A percentile compares a stretch with the other conserved stretches of the same genome.
Evolutionary conservation across 2,113 vertebrate genomes (phyloP).

Genomic region (Actenoides hombroni): DNA sequence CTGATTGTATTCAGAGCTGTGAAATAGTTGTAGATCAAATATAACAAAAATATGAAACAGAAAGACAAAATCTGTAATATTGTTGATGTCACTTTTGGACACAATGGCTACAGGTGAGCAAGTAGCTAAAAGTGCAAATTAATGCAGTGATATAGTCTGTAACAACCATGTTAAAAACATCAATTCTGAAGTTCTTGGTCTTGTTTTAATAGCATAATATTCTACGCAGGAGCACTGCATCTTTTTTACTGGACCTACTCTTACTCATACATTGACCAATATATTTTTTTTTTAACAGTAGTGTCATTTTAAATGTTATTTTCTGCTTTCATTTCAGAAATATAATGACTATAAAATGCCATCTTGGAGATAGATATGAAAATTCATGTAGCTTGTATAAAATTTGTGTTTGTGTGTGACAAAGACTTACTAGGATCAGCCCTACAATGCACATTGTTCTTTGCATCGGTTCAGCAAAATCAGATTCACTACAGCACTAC

Average conservation of each 20-base stretch:
- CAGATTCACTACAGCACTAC: neutral
- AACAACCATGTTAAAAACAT: neutral
- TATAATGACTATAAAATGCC: neutral
- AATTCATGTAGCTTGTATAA: neutral
- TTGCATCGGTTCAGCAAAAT: neutral
- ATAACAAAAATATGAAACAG: neutral
- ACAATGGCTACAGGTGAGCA: neutral
- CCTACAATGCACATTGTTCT: neutral
- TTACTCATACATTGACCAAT: neutral
- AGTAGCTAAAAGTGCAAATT: constrained; percentile 1
- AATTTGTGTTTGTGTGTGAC: neutral
- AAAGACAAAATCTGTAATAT: neutral
- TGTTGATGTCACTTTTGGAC: neutral
- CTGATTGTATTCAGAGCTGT: neutral
- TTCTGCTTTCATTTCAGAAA: neutral
- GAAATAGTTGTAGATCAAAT: neutral
- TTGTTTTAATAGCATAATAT: neutral
- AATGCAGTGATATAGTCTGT: neutral
- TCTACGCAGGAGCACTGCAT: neutral
- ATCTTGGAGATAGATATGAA: neutral
- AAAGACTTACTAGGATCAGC: neutral
- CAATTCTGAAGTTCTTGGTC: neutral
- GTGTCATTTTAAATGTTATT: neutral
- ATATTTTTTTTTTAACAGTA: neutral
- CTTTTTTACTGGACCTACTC: neutral